phyloP scores from a whole-genome alignment of 2,888 invertebrate species.

The Polia nebulosa region DNA sequence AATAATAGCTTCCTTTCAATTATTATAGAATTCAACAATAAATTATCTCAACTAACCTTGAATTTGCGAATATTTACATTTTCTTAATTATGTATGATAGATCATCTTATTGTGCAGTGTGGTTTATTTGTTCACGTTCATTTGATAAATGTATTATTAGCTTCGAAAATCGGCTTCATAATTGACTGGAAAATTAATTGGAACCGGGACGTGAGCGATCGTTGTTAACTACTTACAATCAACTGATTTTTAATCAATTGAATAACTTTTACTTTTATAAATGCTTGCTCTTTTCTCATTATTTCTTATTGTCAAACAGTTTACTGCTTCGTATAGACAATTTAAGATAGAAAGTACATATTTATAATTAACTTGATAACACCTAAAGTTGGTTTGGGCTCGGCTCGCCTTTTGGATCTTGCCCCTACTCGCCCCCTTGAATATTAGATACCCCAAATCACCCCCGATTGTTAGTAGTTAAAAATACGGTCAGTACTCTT shows the following conservation, averaged over 20 bases:
- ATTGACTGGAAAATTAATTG: constrained; percentile 46
- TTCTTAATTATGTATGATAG: constrained; percentile 26
- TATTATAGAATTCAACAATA: constrained; percentile 49
- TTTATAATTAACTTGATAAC: constrained; percentile 31
- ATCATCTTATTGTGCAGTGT: constrained; percentile 10
- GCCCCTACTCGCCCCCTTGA: too few relatives aligned
- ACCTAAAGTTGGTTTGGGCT: neutral
- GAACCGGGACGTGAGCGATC: constrained; percentile 28
- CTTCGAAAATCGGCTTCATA: constrained; percentile 20
- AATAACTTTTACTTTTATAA: constrained; percentile 35
- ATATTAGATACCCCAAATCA: too few relatives aligned
- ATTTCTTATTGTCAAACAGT: constrained; percentile 27
- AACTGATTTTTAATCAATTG: constrained; percentile 38
- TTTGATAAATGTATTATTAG: constrained; percentile 2
- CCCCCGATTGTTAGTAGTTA: too few relatives aligned
- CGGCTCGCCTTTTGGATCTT: too few relatives aligned
- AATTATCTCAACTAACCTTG: constrained; percentile 53
- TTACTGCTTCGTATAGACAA: constrained; percentile 30
- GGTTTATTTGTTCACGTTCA: constrained; percentile 18
- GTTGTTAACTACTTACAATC: constrained; percentile 18
- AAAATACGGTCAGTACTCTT: too few relatives aligned
- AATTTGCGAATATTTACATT: constrained; percentile 26
- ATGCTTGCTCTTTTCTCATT: constrained; percentile 40
- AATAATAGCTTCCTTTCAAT: constrained; percentile 61
- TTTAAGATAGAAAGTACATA: constrained; percentile 26